Evolutionary conservation across 2,888 invertebrate genomes (phyloP), one percentile per base, ranked within the genome.

Genomic region (Creontiades dilutus): DNA sequence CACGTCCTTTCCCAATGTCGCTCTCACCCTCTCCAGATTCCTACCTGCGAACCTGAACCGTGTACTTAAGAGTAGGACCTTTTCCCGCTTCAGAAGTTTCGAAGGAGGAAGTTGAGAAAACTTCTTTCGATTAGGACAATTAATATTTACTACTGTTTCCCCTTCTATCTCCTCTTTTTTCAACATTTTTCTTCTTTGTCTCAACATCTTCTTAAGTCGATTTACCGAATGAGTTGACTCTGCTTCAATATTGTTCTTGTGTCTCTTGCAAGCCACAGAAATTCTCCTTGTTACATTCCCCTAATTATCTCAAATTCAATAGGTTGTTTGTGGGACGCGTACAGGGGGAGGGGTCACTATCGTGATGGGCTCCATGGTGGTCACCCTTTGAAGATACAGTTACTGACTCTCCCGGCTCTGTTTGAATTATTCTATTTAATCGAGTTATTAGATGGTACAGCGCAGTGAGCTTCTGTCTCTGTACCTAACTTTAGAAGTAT

Each of bases 11-110:
- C 19, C 84, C 55, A 28, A 46, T 28, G 75, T 28, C 48, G 14
- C 80, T 76, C 28, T 78, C 55, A 80, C 23, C 37, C 81, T 80
- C 48, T 75, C 86, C 16, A 23, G 46, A 86, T 78, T 76, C 78
- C 75, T 68, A 46, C 46, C 28, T 9, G 76, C 47, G 13, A 78
- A 46, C 16, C 19, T 37, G 47, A 37, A 37, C 78, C 78, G 13
- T 78, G 78, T 78, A 78, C 78, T 78, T 78, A 19, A 46, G 78
- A 78, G 46, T 46, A 78, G 46, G n/a, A 78, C 78, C 78, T 78
- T 78, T 78, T 78, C 46, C 78, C 78, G 46, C 78, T 78, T 78
- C 14, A 11, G 3, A 19, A 78, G 16, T 78, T 78, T 16, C 47
- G 14, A 78, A 2, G 76, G 78, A 23, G 68, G 68, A 68, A 68